Evolutionary conservation across 2,888 invertebrate species (phyloP), one percentile per base, ranked within the genome.

Genomic region (Drosophila infuscata): DNA sequence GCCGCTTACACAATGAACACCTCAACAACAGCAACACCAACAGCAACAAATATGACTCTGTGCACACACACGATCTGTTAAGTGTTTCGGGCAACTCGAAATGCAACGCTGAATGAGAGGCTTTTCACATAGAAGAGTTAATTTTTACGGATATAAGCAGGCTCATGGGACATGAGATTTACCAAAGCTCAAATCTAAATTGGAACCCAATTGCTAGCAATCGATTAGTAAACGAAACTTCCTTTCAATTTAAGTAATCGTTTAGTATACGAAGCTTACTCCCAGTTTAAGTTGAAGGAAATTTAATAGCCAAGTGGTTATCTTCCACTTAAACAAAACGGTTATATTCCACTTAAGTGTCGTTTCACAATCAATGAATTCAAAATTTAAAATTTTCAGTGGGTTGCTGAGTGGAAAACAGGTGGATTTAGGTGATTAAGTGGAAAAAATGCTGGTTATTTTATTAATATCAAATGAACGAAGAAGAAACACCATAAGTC

Each of bases 1-100:
- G 73, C 72, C 72, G 74, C 84, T 86, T 89, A 87, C 81, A 83
- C 83, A 84, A 84, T 81, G 60, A 49, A 49, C 41, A 32, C 57
- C 12, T 25, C 58, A 70, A 58, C 52, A 61, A 49, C 48, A 48
- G 15, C 48, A 48, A 25, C 66, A 69, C 15, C 15, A 36, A 36
- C 36, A 36, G 7, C 7, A 32, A 72, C 52, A 58, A 59, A 58
- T 49, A 57, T 53, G 49, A 56, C 61, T 58, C 64, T 48, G 11
- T 43, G 29, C 36, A 32, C 41, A 57, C 57, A 29, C 80, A 72
- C 81, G 65, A 83, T 61, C 65, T 83, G 78, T 64, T 78, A 78
- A 83, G 82, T 83, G 87, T 64, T 75, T 82, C 54, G 66, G 61
- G 65, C 63, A 60, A 63, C 49, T 54, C 59, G 66, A 72, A 62